Conservation (phyloP, 1,140 invertebrate genomes). For the Dreissena rostriformis region DNA sequence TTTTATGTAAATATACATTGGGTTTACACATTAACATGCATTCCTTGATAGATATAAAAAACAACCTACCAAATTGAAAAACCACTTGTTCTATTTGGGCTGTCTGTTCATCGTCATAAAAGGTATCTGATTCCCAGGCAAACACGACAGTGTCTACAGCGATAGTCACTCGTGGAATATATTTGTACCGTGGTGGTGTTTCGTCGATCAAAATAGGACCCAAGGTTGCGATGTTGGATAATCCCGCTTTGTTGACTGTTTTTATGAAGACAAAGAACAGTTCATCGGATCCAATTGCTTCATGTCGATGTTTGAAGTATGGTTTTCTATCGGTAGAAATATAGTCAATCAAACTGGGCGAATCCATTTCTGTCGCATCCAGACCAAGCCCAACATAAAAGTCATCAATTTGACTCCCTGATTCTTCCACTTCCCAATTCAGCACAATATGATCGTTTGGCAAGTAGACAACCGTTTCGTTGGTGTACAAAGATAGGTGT, state of each 20-base stretch:
- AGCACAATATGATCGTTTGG: conserved; percentile 52
- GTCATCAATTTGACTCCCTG: conserved; percentile 53
- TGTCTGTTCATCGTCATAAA: conserved; percentile 61
- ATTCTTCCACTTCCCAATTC: conserved; percentile 43
- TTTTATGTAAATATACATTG: neutral
- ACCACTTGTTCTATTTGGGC: conserved; percentile 31
- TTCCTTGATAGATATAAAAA: conserved; percentile 1
- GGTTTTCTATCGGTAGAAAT: conserved; percentile 32
- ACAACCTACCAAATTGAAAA: conserved; percentile 58
- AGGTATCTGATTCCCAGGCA: conserved; percentile 51
- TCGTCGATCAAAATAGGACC: conserved; percentile 67
- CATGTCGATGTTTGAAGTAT: conserved; percentile 45
- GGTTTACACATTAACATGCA: neutral
- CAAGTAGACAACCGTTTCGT: conserved; percentile 49
- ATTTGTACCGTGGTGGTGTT: conserved; percentile 56
- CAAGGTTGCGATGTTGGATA: conserved; percentile 35
- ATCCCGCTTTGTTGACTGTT: conserved; percentile 61
- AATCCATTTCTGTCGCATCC: neutral
- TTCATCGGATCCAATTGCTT: conserved; percentile 53
- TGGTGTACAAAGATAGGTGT: neutral
- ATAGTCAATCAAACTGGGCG: conserved; percentile 41
- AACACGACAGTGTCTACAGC: conserved; percentile 27
- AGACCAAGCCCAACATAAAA: conserved; percentile 51
- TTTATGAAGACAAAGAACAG: conserved; percentile 61
- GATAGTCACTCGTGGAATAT: conserved; percentile 11